phyloP scores from a whole-genome alignment of 2,113 vertebrate species.

The Alosa alosa region DNA sequence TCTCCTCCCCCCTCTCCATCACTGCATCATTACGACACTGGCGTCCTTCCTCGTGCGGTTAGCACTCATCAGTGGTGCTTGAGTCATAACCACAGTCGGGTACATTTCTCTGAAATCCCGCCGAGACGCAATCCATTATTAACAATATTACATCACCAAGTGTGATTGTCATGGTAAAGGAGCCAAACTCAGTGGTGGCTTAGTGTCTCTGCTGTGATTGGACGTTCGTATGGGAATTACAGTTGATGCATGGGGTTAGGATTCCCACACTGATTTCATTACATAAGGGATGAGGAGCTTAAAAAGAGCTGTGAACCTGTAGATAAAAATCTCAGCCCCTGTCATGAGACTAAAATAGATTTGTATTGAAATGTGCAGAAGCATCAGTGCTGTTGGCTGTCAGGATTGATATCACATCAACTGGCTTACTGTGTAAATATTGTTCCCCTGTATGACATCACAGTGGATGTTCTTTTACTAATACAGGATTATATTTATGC shows the following conservation, averaged over 20 bases:
- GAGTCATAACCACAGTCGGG: neutral
- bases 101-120: neutral
- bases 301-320: neutral
- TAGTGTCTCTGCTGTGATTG: neutral
- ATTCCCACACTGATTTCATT: slow-evolving; percentile 3
- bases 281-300: neutral
- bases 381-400: neutral
- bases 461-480: neutral
- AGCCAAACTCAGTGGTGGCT: neutral
- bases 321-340: neutral
- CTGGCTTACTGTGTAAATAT: neutral
- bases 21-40: neutral
- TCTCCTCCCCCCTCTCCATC: neutral
- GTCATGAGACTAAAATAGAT: neutral
- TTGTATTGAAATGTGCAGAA: neutral
- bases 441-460: neutral
- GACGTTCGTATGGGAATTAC: neutral
- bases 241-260: neutral
- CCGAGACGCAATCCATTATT: neutral
- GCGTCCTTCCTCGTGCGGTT: neutral
- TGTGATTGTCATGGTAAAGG: neutral
- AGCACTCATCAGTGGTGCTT: neutral
- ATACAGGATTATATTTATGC: neutral
- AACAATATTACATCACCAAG: neutral
- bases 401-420: neutral